phyloP scores from a whole-genome alignment of 2,888 invertebrate genomes.

The Sussaba pulchella region DNA sequence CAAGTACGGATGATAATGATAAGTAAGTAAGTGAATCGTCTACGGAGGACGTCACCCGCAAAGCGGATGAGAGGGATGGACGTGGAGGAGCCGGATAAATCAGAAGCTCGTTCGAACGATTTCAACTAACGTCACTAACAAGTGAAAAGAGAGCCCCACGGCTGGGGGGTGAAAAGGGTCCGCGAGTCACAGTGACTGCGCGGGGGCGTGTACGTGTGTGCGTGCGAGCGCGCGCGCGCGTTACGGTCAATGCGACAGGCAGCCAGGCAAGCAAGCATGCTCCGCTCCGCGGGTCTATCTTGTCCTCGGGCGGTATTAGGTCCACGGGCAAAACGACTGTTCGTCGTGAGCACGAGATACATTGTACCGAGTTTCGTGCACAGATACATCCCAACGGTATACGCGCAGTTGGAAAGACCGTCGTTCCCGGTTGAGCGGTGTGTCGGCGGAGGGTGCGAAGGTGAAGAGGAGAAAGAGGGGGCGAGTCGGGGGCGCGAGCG shows the following conservation, averaged over 20 bases:
- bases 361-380: not conserved
- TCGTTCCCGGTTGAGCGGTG: constrained; percentile 51
- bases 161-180: constrained; percentile 53
- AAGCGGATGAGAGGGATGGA: not conserved
- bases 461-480: constrained; percentile 54
- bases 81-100: too few relatives aligned
- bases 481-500: constrained; percentile 36
- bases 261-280: too few relatives aligned
- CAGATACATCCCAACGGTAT: too few relatives aligned
- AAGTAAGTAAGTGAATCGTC: too few relatives aligned
- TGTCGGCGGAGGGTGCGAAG: constrained; percentile 55
- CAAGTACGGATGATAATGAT: too few relatives aligned
- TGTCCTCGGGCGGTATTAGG: constrained; percentile 80
- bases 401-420: too few relatives aligned
- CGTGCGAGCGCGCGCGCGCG: not conserved
- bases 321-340: constrained; percentile 33
- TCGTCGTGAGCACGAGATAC: not conserved
- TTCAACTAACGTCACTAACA: constrained; percentile 63
- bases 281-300: constrained; percentile 75
- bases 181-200: constrained; percentile 33
- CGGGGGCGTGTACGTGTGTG: constrained; percentile 12
- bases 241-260: constrained; percentile 8
- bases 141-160: constrained; percentile 54
- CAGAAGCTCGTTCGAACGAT: constrained; percentile 57
- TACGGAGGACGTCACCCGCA: too few relatives aligned